Evolutionary conservation across 2,113 vertebrate species (phyloP), one percentile per base, ranked within the genome.

Genomic region (Hiodon tergisus): DNA sequence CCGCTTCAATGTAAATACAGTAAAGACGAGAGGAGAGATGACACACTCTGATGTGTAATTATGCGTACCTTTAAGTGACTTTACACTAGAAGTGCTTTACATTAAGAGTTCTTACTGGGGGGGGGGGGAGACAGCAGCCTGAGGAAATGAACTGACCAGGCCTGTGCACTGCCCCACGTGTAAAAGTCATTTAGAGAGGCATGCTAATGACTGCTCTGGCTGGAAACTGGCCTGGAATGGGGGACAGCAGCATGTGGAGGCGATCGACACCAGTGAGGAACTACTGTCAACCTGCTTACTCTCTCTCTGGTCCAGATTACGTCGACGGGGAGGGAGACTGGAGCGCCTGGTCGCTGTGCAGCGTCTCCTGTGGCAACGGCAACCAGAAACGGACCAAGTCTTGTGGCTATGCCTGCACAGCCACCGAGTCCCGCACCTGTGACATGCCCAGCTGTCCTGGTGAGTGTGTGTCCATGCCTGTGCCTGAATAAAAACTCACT

Each of bases 351-450:
- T 96, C 96, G 6, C 82, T 84, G 0, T 98, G 97, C 80, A 97
- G 96, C 0, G 92, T 95, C 80, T 96, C 94, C 80, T 98, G 96
- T 10, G 94, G 95, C 3, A 91, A 95, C 0, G 97, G 97, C 63
- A 98, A 80, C 76, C 97, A 98, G 90, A 98, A 97, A 86, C 91
- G 97, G 74, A 98, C 93, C 0, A 78, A 95, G 73, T 93, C 96
- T 5, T 98, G 97, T 0, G 97, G 97, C 0, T 98, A 98, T 0
- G 95, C 97, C 17, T 98, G 97, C 78, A 98, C 94, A 0, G 96
- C 96, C 47, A 98, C 96, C 0, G 96, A 98, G 85, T 98, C 96
- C 0, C 91, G 96, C 13, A 97, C 94, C 0, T 98, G 97, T 14
- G 97, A 98, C 81, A 87, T 92, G 85, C 97, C 94, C 76, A 93